These are phyloP conservation scores for Leptobrachium ailaonicum DNA, from an alignment of 2,113 vertebrate species.

Conservation along the genomic window DNA sequence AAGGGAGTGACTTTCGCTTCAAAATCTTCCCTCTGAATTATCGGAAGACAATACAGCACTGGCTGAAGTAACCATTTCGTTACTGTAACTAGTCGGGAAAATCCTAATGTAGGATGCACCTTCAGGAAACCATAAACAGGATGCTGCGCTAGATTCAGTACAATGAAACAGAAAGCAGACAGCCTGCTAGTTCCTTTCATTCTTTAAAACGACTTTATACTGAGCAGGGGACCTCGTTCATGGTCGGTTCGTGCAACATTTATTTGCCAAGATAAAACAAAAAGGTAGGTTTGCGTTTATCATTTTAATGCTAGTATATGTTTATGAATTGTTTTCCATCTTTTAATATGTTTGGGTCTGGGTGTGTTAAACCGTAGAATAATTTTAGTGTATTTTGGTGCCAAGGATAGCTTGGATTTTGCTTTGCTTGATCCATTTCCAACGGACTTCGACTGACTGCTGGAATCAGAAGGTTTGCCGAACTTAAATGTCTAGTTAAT, in stretches of 20 bases:
- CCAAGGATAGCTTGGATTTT: too few relatives aligned
- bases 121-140: slow-evolving; percentile 38
- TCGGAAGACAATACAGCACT: slow-evolving; percentile 8
- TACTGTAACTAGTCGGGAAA: slow-evolving; percentile 25
- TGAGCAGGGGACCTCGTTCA: not conserved
- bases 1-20: slow-evolving; percentile 27
- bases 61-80: slow-evolving; percentile 1
- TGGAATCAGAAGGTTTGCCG: too few relatives aligned
- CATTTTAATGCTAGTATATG: not conserved
- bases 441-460: too few relatives aligned
- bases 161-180: not conserved
- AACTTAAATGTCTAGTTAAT: too few relatives aligned
- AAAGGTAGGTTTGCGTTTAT: slow-evolving; percentile 9
- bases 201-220: not conserved
- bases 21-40: slow-evolving; percentile 7
- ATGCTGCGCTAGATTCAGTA: not conserved
- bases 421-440: too few relatives aligned
- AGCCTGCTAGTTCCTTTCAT: not conserved
- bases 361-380: too few relatives aligned
- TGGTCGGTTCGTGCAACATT: not conserved
- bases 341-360: too few relatives aligned
- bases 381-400: too few relatives aligned
- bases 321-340: not conserved
- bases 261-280: not conserved
- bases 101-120: slow-evolving; percentile 37